Evolutionary conservation across 2,113 vertebrate genomes (phyloP), one percentile per base, ranked within the genome.

Genomic region (Heterocephalus glaber): DNA sequence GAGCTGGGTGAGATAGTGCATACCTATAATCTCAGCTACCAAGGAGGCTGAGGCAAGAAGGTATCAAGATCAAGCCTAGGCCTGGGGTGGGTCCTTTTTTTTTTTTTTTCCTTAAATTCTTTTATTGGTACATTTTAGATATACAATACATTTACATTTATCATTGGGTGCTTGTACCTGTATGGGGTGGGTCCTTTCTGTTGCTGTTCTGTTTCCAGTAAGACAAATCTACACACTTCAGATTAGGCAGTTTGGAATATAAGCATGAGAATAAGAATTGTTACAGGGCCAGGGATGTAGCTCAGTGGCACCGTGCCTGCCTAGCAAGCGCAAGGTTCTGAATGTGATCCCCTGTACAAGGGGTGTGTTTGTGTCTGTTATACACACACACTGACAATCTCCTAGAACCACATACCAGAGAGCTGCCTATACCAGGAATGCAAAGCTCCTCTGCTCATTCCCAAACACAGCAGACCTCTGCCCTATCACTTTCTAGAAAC

Each of bases 221-320:
- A 90, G 80, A 94, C 38, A 86, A 83, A 97, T 65, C 54, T 1
- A 66, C 4, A 68, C 11, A 85, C 54, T 86, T 54, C 72, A 92
- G 38, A 56, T 9, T 72, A 0, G 35, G 47, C 41, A 81, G 58
- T 12, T 3, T 54, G 26, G 47, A 82, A 88, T 13, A n/a, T 3
- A 72, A 82, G 28, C 19, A 17, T 80, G 41, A 70, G 19, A 81
- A 52, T 22, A 82, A 90, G 28, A 54, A 35, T 12, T 89, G 61
- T 82, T 9, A 49, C 9, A 49, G 47, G 47, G 47, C 47, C 47
- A 49, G 47, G 47, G 47, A 49, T 49, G 47, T 49, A 49, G 9
- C 47, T 49, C 47, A 49, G 47, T 49, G 47, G 47, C 47, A 49
- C 47, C 47, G 9, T 9, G 47, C 47, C 47, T 49, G 47, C 47